A percentile compares a stretch with the other conserved stretches of the same genome.
Conservation (phyloP, 2,113 vertebrate genomes). For the Sceloporus tristichus region DNA sequence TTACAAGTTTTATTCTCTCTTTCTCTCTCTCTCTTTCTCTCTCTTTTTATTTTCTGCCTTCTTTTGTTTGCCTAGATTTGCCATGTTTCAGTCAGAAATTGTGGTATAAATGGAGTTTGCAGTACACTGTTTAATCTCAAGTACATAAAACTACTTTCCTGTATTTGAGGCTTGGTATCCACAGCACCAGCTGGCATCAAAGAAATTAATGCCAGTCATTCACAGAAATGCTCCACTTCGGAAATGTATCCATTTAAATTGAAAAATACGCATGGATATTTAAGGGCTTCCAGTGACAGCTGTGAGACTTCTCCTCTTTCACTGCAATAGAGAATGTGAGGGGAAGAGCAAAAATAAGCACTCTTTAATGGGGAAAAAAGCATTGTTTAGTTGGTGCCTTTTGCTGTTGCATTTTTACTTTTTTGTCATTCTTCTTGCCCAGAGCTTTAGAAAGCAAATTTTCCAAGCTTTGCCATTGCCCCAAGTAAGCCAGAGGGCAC, state of each 20-base stretch:
- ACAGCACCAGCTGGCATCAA: neutral
- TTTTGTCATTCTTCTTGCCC: neutral
- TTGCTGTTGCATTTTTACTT: neutral
- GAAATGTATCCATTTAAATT: neutral
- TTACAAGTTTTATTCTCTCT: neutral
- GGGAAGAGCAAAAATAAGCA: constrained; percentile 1
- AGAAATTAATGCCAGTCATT: constrained; percentile 14
- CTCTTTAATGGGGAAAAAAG: constrained; percentile 10
- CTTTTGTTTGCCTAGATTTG: neutral
- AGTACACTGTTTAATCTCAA: constrained; percentile 31
- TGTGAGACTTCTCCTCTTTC: constrained; percentile 20
- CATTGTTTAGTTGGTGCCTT: neutral
- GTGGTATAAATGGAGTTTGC: neutral
- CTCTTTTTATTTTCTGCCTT: neutral
- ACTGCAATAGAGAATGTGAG: neutral
- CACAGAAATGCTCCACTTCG: constrained; percentile 22
- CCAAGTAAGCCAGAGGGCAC: neutral
- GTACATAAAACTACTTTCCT: neutral
- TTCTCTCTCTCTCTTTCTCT: too few species aligned
- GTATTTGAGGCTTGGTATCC: neutral
- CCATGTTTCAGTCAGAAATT: neutral
- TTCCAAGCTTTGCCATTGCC: neutral
- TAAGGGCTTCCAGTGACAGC: constrained; percentile 3
- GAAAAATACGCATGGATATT: neutral
- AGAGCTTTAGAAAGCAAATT: neutral